Base-by-base conservation (phyloP, 2,113 vertebrate species). In the Pseudolaguvia tuberculata region DNA sequence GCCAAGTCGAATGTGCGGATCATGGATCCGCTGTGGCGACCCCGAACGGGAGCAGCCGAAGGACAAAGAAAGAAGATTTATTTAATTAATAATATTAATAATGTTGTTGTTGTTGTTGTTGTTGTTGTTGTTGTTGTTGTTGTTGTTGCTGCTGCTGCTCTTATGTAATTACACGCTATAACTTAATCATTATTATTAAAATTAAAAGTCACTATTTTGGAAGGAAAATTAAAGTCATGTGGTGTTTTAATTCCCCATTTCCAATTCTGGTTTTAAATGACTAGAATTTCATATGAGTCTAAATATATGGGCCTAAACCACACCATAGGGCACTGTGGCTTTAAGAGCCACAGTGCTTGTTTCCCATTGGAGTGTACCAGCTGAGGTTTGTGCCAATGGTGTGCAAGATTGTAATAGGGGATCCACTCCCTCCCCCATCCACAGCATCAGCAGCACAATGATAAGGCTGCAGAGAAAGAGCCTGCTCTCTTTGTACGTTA, bases 351-450 rank as follows among this genome's bases (percentile, higher is more conserved):
- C 1, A n/a, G n/a, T n/a, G n/a, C 20, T 1, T 21, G 23, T 35
- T 48, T 47, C 53, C n/a, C 59, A 83, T 79, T 86, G 84, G 81
- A 62, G 12, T 13, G 13, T 7, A 5, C 10, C 80, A 75, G 71
- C 70, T 80, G 71, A 79, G 78, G 74, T 82, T 61, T 82, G 29
- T 61, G 51, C 79, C 85, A 88, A 82, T 83, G 29, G 86, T 75
- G 73, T 42, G 77, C 67, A 79, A 83, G 57, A 69, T 70, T 68
- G 76, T 56, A 82, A 78, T 79, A 72, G 84, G 84, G 65, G 74
- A 85, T 86, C 85, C 51, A 83, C 77, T 81, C 76, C 78, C 80
- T 82, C 66, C 79, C 56, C 51, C 55, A 52, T 39, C 52, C 21
- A 23, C 2, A 73, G 73, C 55, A 65, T 70, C 68, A 63, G 70